These are phyloP conservation scores for Brienomyrus brachyistius DNA, from an alignment of 2,113 vertebrate species.

Conservation along the genomic window DNA sequence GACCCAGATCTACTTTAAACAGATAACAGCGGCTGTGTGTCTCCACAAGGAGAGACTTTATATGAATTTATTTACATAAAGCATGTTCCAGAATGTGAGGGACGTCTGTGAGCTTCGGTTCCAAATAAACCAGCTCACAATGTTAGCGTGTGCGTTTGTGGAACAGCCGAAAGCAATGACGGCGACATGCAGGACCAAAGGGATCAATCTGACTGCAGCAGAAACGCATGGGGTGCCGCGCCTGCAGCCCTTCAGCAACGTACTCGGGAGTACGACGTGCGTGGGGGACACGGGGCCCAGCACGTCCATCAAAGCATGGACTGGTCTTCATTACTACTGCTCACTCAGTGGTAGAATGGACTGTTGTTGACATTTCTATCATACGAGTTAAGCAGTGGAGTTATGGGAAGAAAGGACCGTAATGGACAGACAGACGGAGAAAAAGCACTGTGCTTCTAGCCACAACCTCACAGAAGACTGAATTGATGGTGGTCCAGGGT, in stretches of 20 bases:
- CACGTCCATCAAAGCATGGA: not conserved
- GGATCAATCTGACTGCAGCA: not conserved
- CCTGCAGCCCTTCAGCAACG: not conserved
- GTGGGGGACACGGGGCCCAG: not conserved
- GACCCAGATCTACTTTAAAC: not conserved
- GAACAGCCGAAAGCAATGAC: not conserved
- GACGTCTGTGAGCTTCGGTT: not conserved
- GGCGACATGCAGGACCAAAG: not conserved
- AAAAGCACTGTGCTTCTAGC: constrained; percentile 15
- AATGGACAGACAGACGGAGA: not conserved
- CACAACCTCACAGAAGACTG: not conserved
- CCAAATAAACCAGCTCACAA: not conserved
- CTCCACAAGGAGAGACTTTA: not conserved
- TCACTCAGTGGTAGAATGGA: not conserved
- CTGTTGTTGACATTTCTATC: not conserved
- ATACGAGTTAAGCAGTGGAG: not conserved
- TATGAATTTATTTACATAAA: not conserved
- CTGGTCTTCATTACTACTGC: not conserved
- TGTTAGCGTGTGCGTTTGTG: not conserved
- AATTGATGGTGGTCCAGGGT: not conserved
- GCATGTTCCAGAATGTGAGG: not conserved
- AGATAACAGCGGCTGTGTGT: not conserved
- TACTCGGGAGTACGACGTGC: not conserved
- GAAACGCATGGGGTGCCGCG: not conserved
- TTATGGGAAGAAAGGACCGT: not conserved